phyloP scores from a whole-genome alignment of 2,888 invertebrate genomes.

The Pyrgus malvae region DNA sequence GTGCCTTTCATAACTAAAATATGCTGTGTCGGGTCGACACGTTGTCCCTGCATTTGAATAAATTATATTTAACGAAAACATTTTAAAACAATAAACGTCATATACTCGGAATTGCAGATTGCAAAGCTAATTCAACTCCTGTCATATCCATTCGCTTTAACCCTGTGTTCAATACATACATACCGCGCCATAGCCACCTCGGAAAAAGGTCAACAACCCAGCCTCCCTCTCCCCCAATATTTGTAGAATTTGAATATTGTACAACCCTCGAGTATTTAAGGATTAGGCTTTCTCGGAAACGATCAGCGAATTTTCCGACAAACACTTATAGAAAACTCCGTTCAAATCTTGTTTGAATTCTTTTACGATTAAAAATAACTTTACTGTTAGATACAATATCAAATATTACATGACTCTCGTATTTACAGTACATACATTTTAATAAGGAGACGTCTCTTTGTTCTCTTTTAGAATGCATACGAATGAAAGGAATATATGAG shows the following conservation, averaged over 20 bases:
- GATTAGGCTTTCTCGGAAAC: slow-evolving; percentile 63
- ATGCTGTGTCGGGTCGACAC: too few species aligned
- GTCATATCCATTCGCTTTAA: slow-evolving; percentile 34
- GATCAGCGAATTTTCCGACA: slow-evolving; percentile 23
- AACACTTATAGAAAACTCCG: slow-evolving; percentile 6
- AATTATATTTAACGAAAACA: neutral
- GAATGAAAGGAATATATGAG: slow-evolving; percentile 10
- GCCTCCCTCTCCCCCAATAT: slow-evolving; percentile 60
- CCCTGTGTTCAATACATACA: slow-evolving; percentile 40
- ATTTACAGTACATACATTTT: neutral
- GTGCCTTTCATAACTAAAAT: too few species aligned
- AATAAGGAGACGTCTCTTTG: slow-evolving; percentile 6
- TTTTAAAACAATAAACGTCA: too few species aligned
- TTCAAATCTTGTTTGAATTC: neutral
- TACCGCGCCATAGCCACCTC: slow-evolving; percentile 55
- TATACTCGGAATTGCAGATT: neutral
- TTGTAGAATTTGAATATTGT: slow-evolving; percentile 71
- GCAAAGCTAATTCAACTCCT: neutral
- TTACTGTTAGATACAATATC: neutral
- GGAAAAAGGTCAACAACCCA: slow-evolving; percentile 68
- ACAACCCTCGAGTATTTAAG: slow-evolving; percentile 57
- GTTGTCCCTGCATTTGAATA: too few species aligned
- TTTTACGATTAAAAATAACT: neutral
- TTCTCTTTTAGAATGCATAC: neutral
- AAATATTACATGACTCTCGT: neutral